These are phyloP conservation scores for Macrosteles quadrilineatus DNA, from an alignment of 1,140 invertebrate genomes.

Conservation along the genomic window DNA sequence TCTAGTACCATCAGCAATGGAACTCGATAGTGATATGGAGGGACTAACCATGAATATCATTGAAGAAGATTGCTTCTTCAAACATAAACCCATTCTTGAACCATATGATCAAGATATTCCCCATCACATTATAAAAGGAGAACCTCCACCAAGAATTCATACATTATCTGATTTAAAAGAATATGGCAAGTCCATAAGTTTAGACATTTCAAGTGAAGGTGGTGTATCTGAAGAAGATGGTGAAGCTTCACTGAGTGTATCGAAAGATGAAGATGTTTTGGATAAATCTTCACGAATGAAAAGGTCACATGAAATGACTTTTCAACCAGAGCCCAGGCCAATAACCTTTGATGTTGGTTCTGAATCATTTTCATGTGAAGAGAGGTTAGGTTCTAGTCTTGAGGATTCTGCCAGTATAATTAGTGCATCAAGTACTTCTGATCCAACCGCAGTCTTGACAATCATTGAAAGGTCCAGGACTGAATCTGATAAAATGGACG, in stretches of 20 bases:
- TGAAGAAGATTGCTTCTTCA: conserved; percentile 38
- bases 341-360: conserved; percentile 45
- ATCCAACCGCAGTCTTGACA: conserved; percentile 51
- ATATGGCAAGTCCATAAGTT: conserved; percentile 33
- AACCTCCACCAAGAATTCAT: conserved; percentile 37
- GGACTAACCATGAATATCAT: conserved; percentile 39
- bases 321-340: conserved; percentile 66
- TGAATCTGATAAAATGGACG: conserved; percentile 53
- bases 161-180: conserved; percentile 37
- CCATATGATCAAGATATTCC: conserved; percentile 57
- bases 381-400: conserved; percentile 57
- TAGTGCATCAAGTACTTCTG: conserved; percentile 59
- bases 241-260: conserved; percentile 2
- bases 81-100: conserved; percentile 50
- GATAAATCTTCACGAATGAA: conserved; percentile 63
- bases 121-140: conserved; percentile 48
- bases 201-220: conserved; percentile 40
- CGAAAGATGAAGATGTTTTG: conserved; percentile 18
- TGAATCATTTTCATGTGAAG: conserved; percentile 44
- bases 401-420: conserved; percentile 58
- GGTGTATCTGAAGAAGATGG: conserved; percentile 41
- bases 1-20: conserved; percentile 71
- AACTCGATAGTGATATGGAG: conserved; percentile 53
- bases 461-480: conserved; percentile 55
- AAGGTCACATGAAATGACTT: conserved; percentile 86